Conservation (phyloP, 2,113 vertebrate species). For the Scolopax mira region DNA sequence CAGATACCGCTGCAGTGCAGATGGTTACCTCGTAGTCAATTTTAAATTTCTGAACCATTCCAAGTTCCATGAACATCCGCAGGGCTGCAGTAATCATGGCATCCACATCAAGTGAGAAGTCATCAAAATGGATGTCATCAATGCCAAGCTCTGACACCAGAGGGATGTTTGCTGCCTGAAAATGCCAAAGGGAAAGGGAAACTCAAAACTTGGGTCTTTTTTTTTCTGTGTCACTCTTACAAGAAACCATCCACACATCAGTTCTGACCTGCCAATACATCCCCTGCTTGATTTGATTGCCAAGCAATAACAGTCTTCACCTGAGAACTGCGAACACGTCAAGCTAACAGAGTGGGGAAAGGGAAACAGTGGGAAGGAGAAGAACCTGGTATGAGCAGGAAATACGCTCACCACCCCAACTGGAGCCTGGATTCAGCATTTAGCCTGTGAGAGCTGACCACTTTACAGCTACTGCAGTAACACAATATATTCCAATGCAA, state of each 20-base stretch:
- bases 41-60: slow-evolving; percentile 99
- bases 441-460: slow-evolving; percentile 40
- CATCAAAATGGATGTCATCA: slow-evolving; percentile 93
- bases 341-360: neutral
- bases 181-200: slow-evolving; percentile 59
- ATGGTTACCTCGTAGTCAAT: slow-evolving; percentile 96
- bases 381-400: slow-evolving; percentile 29
- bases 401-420: slow-evolving; percentile 5
- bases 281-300: slow-evolving; percentile 41
- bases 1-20: slow-evolving; percentile 9
- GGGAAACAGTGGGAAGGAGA: neutral
- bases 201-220: slow-evolving; percentile 17
- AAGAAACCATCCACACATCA: slow-evolving; percentile 29
- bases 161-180: slow-evolving; percentile 93
- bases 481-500: slow-evolving; percentile 54
- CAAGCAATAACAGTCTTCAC: slow-evolving; percentile 39
- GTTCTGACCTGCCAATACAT: slow-evolving; percentile 38
- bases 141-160: slow-evolving; percentile 95
- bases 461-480: slow-evolving; percentile 47
- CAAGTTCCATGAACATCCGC: slow-evolving; percentile 98
- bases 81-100: slow-evolving; percentile 97
- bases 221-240: slow-evolving; percentile 1
- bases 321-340: slow-evolving; percentile 15
- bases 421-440: neutral
- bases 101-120: slow-evolving; percentile 96